Conservation (phyloP, 2,888 invertebrate species). For the Aleiodes alternator region DNA sequence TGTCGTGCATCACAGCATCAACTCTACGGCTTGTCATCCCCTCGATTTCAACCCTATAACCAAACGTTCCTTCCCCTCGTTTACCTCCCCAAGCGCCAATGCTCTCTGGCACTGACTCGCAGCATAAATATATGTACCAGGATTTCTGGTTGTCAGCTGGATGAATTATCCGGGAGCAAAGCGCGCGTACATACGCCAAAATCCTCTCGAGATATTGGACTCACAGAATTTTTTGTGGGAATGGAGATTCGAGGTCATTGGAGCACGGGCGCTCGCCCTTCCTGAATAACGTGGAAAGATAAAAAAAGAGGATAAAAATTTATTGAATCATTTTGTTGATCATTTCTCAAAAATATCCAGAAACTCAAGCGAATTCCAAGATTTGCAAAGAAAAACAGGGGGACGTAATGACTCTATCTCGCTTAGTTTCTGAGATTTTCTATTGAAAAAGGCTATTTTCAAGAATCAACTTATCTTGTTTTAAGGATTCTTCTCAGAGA, state of each 20-base stretch:
- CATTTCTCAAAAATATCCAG: no score
- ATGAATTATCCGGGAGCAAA: slow-evolving; percentile 59
- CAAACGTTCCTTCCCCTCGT: background rate
- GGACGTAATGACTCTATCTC: no score
- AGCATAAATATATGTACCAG: slow-evolving; percentile 66
- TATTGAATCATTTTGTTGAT: no score
- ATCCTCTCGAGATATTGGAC: slow-evolving; percentile 41
- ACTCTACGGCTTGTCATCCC: slow-evolving; percentile 70
- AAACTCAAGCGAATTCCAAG: no score
- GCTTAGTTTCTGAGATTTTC: no score
- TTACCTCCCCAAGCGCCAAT: background rate
- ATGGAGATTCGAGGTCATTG: background rate
- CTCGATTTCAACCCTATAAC: slow-evolving; percentile 57
- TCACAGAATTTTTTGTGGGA: slow-evolving; percentile 8
- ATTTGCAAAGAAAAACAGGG: no score
- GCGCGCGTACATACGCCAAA: slow-evolving; percentile 30
- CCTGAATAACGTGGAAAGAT: no score
- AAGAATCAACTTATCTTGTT: background rate
- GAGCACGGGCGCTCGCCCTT: background rate
- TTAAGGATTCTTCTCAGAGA: background rate
- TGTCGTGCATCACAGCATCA: slow-evolving; percentile 69
- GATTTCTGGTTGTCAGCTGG: slow-evolving; percentile 68
- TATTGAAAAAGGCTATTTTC: no score
- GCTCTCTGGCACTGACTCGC: slow-evolving; percentile 56
- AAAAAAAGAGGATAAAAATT: no score